Evolutionary conservation across 1,140 invertebrate genomes (phyloP), one percentile per base, ranked within the genome.

Genomic region (Panagrolaimus sp.): DNA sequence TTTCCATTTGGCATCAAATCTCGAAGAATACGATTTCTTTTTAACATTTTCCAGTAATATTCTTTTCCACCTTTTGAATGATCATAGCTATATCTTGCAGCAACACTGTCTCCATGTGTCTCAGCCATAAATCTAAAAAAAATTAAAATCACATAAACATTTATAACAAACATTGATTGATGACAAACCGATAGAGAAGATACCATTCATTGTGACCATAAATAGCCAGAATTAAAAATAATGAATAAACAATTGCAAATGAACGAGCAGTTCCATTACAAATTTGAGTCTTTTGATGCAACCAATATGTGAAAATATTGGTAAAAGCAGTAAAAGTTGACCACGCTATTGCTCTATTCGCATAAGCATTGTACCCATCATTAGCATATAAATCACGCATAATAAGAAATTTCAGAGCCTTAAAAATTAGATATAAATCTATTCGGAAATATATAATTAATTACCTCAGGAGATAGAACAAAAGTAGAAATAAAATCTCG

Each of bases 31-130:
- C 63, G 63, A 64, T 64, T 64, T 24, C 63, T 17, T 43, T 64
- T 32, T 43, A 64, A 64, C 63, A 64, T 64, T 38, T 64, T 64
- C 28, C 43, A 64, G 17, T 64, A 64, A 43, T 64, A 64, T 43
- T 64, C 63, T 38, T 64, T 64, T 17, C 63, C 63, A 12, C 63
- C 63, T n/a, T 17, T 14, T 9, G 28, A 64, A 17, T 64, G 43
- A 43, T 64, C 63, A 38, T 24, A 64, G 8, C 17, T 43, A 32
- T 24, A n/a, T 17, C 43, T 17, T 43, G 63, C 17, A 38, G 63
- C 28, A 14, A 43, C 63, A 43, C 43, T 32, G 28, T 64, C 63
- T n/a, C 28, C 63, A 64, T 64, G 63, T 12, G 38, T 64, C 14
- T 64, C 63, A 28, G 52, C 52, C 12, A 58, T 12, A 28, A 21